Base-by-base conservation (phyloP, 2,113 vertebrate species). In the Vimba vimba region DNA sequence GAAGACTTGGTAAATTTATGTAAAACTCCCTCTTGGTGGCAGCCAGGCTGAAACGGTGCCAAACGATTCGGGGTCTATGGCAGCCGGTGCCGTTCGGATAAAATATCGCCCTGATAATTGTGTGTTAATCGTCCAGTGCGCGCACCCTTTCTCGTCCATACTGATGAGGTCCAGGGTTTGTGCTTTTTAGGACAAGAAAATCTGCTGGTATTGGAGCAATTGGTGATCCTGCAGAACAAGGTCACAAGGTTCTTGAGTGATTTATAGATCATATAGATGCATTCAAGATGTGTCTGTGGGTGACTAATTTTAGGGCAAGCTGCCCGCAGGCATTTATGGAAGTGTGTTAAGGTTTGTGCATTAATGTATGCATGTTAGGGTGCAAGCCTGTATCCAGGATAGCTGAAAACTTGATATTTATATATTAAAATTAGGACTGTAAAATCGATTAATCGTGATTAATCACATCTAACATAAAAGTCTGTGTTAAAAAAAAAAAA, bases 91-190 rank as follows among this genome's bases (percentile, higher is more conserved):
- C 62, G 87, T 91, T 90, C 88, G 90, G 89, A 93, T 93, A 91
- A 94, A 94, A 92, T 91, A 93, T 92, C 69, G 82, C 79, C 87
- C 87, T 86, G 89, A 93, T 94, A 94, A 93, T 94, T 92, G 92
- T 89, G 89, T 83, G 60, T 91, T 93, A 92, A 94, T 94, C 92
- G 91, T 87, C 89, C 89, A 89, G 92, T 90, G 89, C 90, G 91
- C 89, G 90, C 88, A 89, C 50, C 64, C 86, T 92, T 89, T 91
- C 90, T 88, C 50, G 66, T 86, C 89, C 87, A 89, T 92, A 92
- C 91, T 92, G 89, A 91, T 91, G 87, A 88, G 85, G 74, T 86
- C 43, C 81, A 84, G 64, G n/a, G 19, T 21, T 10, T 82, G 30
- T n/a, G 33, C 50, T 83, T 59, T 83, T 83, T 83, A 83, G 82